phyloP scores from a whole-genome alignment of 2,888 invertebrate species.

The Cecidostiba fungosa region DNA sequence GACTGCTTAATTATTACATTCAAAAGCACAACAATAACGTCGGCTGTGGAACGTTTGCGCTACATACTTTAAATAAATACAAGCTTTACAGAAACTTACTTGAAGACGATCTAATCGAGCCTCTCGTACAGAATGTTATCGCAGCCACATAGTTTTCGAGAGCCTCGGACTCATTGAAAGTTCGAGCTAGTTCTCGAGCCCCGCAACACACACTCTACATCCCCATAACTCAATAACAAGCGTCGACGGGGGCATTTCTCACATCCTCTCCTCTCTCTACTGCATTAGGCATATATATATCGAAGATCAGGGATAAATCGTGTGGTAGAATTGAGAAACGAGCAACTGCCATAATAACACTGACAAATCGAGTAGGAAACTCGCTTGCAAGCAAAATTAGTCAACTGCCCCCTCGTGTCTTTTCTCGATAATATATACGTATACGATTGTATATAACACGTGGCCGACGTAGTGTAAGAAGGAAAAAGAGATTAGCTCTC shows the following conservation, averaged over 20 bases:
- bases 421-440: background rate
- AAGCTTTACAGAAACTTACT: background rate
- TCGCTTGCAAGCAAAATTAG: background rate
- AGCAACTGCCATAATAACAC: background rate
- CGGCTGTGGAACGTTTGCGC: too few relatives aligned
- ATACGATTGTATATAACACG: too few relatives aligned
- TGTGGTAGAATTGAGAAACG: background rate
- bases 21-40: too few relatives aligned
- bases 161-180: background rate
- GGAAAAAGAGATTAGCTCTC: background rate
- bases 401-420: background rate
- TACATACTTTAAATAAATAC: too few relatives aligned
- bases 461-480: background rate
- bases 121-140: background rate
- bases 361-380: constrained; percentile 7
- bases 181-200: background rate
- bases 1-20: too few relatives aligned
- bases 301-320: constrained; percentile 1
- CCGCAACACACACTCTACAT: background rate
- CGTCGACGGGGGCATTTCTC: background rate
- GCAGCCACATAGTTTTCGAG: background rate
- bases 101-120: background rate
- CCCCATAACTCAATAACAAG: constrained; percentile 2
- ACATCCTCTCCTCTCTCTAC: too few relatives aligned
- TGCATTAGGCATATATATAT: background rate